Evolutionary conservation across 2,113 vertebrate genomes (phyloP).

Genomic region (Turnix velox): DNA sequence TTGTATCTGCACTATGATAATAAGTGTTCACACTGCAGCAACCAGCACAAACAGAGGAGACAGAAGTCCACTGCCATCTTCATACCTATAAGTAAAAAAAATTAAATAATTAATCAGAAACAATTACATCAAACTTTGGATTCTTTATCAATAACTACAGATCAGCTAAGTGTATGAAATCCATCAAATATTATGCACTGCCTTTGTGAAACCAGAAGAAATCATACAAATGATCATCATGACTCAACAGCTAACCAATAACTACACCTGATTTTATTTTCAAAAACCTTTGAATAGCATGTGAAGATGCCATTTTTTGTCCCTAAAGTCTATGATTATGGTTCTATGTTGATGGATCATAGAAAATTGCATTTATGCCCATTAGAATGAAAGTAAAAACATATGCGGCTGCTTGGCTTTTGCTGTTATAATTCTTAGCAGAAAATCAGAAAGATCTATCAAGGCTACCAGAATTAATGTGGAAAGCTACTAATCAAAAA

Average conservation of each 20-base stretch:
- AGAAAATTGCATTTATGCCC: background rate
- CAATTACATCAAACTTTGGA: background rate
- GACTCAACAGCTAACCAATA: background rate
- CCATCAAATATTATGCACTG: background rate
- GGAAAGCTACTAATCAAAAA: background rate
- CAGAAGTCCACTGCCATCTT: background rate
- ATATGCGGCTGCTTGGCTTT: slow-evolving; percentile 24
- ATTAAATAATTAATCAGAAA: background rate
- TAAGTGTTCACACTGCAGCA: background rate
- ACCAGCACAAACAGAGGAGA: background rate
- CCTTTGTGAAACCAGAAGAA: background rate
- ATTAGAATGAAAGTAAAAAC: slow-evolving; percentile 13
- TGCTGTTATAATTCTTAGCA: slow-evolving; percentile 12
- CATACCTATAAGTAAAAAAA: background rate
- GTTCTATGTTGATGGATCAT: background rate
- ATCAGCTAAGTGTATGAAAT: background rate
- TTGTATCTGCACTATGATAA: background rate
- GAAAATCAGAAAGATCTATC: background rate
- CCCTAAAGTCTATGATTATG: background rate
- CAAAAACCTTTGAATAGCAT: background rate
- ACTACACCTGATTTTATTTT: background rate
- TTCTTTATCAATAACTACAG: background rate
- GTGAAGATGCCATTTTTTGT: background rate
- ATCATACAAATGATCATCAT: background rate
- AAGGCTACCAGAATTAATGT: background rate